Evolutionary conservation across 1,140 invertebrate genomes (phyloP), one percentile per base, ranked within the genome.

Genomic region (Luehdorfia chinensis): DNA sequence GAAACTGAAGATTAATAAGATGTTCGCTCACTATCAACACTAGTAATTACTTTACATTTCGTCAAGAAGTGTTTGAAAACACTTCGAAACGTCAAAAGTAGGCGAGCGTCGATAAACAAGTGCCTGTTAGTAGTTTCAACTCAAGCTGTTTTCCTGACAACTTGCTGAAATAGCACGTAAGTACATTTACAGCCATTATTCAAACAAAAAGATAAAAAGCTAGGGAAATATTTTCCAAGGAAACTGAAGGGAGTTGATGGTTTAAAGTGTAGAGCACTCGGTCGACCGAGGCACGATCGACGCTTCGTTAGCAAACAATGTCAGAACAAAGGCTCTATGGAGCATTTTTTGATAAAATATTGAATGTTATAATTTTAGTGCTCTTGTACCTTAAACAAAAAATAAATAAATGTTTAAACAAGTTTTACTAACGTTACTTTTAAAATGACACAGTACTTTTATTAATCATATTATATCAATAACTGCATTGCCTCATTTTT

Each of bases 161-260:
- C 81, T 80, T 75, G 66, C 68, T 74, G 63, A 73, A 83, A 83
- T 78, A 70, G 70, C 63, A 65, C 66, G 60, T 60, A 56, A 75
- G 78, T 80, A 79, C 76, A 63, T 78, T 85, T 80, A 83, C 72
- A 73, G 68, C 65, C 77, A 85, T 85, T 84, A 85, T 85, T 83
- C 81, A 84, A 85, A 84, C 77, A 84, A 81, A 74, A 77, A 72
- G 72, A 78, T 84, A 85, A 85, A 85, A 85, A 84, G 77, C 74
- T 70, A 63, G 56, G 73, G 73, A 72, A 81, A 85, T 85, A 85
- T 85, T 85, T 85, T 85, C 69, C 63, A 67, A 79, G 75, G 73
- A 63, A 76, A 56, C 68, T 56, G 77, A 78, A 72, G 66, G 66
- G 66, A 69, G 74, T 63, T 80, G 72, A 84, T 80, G 80, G 75